Percentiles rank a stretch among this genome's conserved stretches.
Conservation (phyloP, 37 sponge, comb jelly and placozoan genomes). For the Oscarella lobularis region DNA sequence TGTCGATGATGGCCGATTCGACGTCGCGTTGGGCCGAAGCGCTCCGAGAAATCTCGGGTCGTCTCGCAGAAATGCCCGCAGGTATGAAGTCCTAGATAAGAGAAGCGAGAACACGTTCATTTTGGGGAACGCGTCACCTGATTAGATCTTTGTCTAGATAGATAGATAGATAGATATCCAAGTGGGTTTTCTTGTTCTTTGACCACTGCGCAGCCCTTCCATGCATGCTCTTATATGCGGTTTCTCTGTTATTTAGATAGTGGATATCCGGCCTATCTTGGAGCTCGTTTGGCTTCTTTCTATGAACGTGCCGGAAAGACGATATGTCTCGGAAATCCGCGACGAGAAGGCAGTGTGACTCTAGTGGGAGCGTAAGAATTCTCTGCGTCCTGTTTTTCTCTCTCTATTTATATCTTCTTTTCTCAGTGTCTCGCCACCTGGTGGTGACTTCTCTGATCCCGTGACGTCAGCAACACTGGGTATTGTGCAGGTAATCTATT, state of each 20-base stretch:
- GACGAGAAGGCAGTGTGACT: constrained; percentile 91
- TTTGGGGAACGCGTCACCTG: too few relatives aligned
- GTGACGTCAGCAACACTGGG: constrained; percentile 95
- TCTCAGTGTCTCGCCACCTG: constrained; percentile 81
- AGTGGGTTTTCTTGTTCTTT: too few relatives aligned
- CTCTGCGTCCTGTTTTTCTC: background rate
- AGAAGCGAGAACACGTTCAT: too few relatives aligned
- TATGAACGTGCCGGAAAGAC: constrained; percentile 96
- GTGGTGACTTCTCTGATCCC: constrained; percentile 99
- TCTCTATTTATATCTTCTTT: background rate
- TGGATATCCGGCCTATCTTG: constrained; percentile 99
- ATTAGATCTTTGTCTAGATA: too few relatives aligned
- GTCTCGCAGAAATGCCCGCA: constrained; percentile 99
- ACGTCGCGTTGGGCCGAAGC: constrained; percentile 98
- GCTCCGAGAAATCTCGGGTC: constrained; percentile 94
- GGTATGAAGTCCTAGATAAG: too few relatives aligned
- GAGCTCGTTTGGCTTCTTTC: constrained; percentile 96
- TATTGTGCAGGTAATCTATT: constrained; percentile 66
- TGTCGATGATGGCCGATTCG: constrained; percentile 99
- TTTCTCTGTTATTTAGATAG: too few relatives aligned
- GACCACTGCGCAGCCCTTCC: too few relatives aligned
- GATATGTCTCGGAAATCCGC: constrained; percentile 79
- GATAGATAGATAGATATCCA: too few relatives aligned
- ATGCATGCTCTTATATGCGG: too few relatives aligned
- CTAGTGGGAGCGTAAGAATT: constrained; percentile 74